These are phyloP conservation scores for Falcunculus frontatus DNA, from an alignment of 2,113 vertebrate species.

Conservation along the genomic window DNA sequence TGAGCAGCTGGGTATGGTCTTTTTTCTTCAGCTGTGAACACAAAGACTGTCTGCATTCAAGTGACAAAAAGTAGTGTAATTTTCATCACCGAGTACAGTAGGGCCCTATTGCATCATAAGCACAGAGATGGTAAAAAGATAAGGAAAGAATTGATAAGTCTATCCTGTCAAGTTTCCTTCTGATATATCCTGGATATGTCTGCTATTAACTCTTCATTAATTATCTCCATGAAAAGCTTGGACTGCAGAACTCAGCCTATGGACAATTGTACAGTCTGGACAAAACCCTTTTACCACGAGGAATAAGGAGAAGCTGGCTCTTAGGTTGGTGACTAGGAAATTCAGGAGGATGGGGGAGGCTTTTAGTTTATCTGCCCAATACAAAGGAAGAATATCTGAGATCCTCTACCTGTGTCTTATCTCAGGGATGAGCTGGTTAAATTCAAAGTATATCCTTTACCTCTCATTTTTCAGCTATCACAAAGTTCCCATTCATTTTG, in stretches of 20 bases:
- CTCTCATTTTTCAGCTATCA: background rate
- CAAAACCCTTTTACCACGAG: background rate
- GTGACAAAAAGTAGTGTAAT: background rate
- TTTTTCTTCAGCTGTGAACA: background rate
- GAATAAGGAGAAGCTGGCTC: background rate
- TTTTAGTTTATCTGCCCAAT: background rate
- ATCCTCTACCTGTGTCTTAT: background rate
- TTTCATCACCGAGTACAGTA: background rate
- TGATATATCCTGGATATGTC: background rate
- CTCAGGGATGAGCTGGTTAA: background rate
- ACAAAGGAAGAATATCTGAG: background rate
- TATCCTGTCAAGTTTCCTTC: background rate
- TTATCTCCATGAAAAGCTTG: background rate
- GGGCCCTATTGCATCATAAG: background rate
- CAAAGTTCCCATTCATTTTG: background rate
- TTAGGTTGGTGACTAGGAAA: background rate
- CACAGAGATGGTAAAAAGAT: background rate
- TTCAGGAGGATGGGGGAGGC: background rate
- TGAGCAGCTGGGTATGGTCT: background rate
- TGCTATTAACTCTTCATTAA: background rate
- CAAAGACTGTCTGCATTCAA: background rate
- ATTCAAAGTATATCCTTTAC: background rate
- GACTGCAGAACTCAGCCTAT: background rate
- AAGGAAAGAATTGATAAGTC: background rate
- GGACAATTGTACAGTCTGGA: background rate